Evolutionary conservation across 2,888 invertebrate genomes (phyloP), one percentile per base, ranked within the genome.

Genomic region (Pogonocherus hispidulus): DNA sequence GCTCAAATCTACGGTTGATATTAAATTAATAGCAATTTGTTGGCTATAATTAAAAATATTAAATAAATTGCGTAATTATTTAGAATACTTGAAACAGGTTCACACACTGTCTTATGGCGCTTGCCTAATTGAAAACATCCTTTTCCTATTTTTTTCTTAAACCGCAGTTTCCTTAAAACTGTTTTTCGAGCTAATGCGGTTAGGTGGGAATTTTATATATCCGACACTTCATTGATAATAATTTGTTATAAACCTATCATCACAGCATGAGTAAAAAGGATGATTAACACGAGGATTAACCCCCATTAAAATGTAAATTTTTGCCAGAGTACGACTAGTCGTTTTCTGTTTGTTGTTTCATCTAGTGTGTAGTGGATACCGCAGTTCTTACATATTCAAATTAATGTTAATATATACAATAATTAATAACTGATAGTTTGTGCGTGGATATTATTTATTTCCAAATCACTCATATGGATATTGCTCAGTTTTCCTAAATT

Each of bases 131-230:
- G 57, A 51, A 66, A 57, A 66, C 66, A 66, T 66, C 66, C 66
- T 66, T 66, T 66, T 66, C 60, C 66, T 60, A 66, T 60, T 66
- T 66, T 66, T 66, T 66, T 66, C 14, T 6, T 14, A 27, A 66
- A 66, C 66, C 66, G 47, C 66, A 66, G 23, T 60, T 52, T 66
- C 66, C 66, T 66, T 27, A 9, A 51, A 51, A 35, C 3, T 23
- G 14, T 16, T 32, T 9, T 54, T 63, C 47, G 46, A 27, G 14
- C 49, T 55, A 56, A 14, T 55, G 55, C 47, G 64, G 64, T 64
- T 46, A 46, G 55, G 47, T 64, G 64, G 56, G 64, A 64, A 56
- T 64, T 64, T 64, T 56, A 11, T 22, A 37, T 63, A 52, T 41
- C 27, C 9, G 23, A 18, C 18, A 32, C 41, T 27, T n/a, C n/a